Base-by-base conservation (phyloP, 2,888 invertebrate species). In the Mythimna impura region DNA sequence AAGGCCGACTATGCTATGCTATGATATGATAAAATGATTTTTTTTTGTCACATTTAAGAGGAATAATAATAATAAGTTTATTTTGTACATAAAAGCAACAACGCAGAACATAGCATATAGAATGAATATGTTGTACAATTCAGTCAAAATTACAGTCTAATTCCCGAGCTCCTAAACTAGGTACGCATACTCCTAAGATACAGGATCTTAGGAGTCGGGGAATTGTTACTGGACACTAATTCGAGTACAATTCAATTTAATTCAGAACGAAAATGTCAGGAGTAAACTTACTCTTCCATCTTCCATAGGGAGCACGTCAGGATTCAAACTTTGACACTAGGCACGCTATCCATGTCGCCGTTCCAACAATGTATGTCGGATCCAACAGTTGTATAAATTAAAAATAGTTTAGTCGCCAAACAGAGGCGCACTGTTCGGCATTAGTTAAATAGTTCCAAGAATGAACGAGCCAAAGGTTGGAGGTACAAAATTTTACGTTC, bases 341-440 rank as follows among this genome's bases (percentile, higher is more conserved):
- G 60, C 52, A 52, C 61, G 58, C 63, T 67, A 65, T 72, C 65
- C 63, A 73, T 78, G 64, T 75, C 66, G 47, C 55, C 12, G 71
- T 78, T 61, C 64, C 43, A 82, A 82, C 80, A 78, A 83, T 85
- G 76, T 73, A 36, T 62, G 69, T 36, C 66, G 61, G 73, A 69
- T 71, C 81, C 52, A 66, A 81, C 73, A 69, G 64, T 77, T 74
- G 65, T 71, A 73, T 69, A 83, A 77, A 82, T 83, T 86, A 82
- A 82, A 86, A 86, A 86, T 86, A 85, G 87, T 87, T 85, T 71
- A 69, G 67, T 80, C 70, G 60, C 78, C 69, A 73, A 81, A 82
- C 62, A 72, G 76, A 67, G 63, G 54, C 43, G 43, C 66, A 60
- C 55, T 70, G 73, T 68, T 71, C 54, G 61, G 40, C 70, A 71